Evolutionary conservation across 2,113 vertebrate species (phyloP).

Genomic region (Lepus timidus): DNA sequence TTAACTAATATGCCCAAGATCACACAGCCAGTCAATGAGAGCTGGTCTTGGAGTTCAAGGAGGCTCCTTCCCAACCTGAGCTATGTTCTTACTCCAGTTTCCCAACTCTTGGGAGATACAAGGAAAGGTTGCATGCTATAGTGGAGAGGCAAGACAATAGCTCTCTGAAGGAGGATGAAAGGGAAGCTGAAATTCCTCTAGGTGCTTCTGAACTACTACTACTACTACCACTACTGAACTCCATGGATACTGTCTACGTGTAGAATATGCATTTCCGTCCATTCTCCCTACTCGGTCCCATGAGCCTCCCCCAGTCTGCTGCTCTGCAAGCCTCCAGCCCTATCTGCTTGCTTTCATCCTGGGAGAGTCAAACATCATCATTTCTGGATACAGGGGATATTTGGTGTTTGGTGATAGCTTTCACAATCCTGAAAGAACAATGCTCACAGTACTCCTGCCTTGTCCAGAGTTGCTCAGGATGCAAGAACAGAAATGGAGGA

Average conservation of each 20-base stretch:
- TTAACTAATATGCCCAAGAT: conserved; percentile 9
- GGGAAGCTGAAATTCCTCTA: conserved; percentile 27
- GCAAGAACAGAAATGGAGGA: conserved; percentile 20
- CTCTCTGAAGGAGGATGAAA: neutral
- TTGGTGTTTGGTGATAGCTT: neutral
- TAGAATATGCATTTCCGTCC: neutral
- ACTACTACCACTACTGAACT: neutral
- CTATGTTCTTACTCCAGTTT: neutral
- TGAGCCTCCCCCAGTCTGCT: neutral
- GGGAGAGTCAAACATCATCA: neutral
- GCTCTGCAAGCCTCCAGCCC: neutral
- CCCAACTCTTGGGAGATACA: neutral
- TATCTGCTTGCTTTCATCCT: conserved; percentile 19
- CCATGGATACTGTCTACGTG: neutral
- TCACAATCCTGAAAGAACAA: conserved; percentile 5
- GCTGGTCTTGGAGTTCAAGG: neutral
- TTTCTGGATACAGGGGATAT: neutral
- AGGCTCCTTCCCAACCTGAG: neutral
- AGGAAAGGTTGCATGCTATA: neutral
- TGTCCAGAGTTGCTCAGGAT: neutral
- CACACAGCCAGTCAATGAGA: neutral
- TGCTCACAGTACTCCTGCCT: neutral
- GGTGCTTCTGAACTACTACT: neutral
- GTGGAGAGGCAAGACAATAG: neutral
- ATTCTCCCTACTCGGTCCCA: neutral